These are phyloP conservation scores for Alcis repandata DNA, from an alignment of 2,888 invertebrate species.

Conservation along the genomic window DNA sequence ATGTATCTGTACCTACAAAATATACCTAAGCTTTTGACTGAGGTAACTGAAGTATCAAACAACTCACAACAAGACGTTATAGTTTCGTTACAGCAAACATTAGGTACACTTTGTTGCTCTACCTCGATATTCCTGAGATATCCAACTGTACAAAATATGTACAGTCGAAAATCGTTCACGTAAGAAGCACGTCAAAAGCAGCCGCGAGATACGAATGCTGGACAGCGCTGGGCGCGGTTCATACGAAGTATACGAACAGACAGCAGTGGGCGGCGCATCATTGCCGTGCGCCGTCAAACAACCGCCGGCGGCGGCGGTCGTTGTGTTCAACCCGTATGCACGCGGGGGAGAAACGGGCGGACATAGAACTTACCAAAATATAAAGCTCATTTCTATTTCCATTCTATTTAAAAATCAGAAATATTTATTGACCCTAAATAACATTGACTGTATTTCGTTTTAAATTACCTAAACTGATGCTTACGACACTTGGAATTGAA, in stretches of 20 bases:
- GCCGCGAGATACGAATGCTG: background rate
- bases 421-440: too few species aligned
- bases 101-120: background rate
- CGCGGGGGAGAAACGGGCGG: background rate
- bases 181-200: slow-evolving; percentile 4
- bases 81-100: too few species aligned
- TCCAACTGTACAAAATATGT: too few species aligned
- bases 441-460: too few species aligned
- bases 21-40: too few species aligned
- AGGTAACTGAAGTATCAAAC: too few species aligned
- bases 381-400: background rate
- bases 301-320: slow-evolving; percentile 1
- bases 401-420: too few species aligned
- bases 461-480: too few species aligned
- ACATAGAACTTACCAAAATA: slow-evolving; percentile 6
- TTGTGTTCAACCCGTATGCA: slow-evolving; percentile 32
- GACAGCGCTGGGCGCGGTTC: background rate
- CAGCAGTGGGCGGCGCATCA: background rate
- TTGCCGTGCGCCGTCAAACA: background rate
- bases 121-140: background rate
- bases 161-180: background rate
- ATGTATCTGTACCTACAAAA: too few species aligned
- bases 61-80: too few species aligned
- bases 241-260: background rate
- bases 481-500: too few species aligned